A percentile compares a stretch with the other conserved stretches of the same genome.
Conservation (phyloP, 92 coral and sea anemone genomes). For the Nematostella vectensis region DNA sequence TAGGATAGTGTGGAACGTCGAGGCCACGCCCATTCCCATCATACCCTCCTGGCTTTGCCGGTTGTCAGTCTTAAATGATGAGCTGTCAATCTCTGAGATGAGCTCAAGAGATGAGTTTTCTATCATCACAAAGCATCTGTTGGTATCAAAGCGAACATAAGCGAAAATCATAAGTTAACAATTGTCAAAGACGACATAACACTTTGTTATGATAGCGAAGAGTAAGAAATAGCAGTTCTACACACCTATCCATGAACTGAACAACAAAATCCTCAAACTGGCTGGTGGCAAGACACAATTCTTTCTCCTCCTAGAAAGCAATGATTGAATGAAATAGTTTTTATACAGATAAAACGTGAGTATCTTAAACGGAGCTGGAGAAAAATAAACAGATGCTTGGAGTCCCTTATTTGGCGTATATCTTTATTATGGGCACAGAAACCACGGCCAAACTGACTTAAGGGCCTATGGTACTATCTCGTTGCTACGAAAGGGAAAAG, state of each 20-base stretch:
- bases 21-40: conserved; percentile 97
- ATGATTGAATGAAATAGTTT: no score
- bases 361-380: no score
- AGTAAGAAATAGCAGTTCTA: no score
- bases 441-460: no score
- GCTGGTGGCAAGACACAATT: conserved; percentile 79
- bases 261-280: conserved; percentile 99
- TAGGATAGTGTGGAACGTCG: conserved; percentile 90
- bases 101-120: conserved; percentile 92
- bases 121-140: conserved; percentile 91
- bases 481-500: no score
- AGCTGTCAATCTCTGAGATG: conserved; percentile 86
- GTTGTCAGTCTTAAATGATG: conserved; percentile 65
- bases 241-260: conserved; percentile 95
- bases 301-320: conserved; percentile 76
- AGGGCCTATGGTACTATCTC: no score
- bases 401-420: no score
- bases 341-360: no score
- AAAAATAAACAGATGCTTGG: no score
- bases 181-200: not conserved
- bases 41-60: conserved; percentile 90
- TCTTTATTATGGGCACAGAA: no score
- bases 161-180: no score
- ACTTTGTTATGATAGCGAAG: not conserved
- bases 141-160: no score